Conservation (phyloP, 2,797 vertebrate genomes). For the Etheostoma perlongum region DNA sequence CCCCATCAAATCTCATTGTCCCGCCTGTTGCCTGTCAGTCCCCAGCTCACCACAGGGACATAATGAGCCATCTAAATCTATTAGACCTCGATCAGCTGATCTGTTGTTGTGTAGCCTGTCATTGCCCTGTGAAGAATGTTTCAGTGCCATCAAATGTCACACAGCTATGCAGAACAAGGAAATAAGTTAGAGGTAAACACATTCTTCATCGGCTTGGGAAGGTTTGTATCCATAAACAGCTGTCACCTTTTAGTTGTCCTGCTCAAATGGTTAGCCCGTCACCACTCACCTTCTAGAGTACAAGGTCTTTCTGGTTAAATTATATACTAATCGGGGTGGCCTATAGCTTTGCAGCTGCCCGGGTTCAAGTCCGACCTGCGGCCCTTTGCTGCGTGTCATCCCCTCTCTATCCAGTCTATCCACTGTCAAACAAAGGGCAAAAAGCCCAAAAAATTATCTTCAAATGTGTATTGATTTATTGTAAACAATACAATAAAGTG, state of each 20-base stretch:
- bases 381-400: too few relatives aligned
- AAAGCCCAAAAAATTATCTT: too few relatives aligned
- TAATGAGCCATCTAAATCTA: neutral
- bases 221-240: neutral
- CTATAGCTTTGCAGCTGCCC: too few relatives aligned
- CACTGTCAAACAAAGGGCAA: too few relatives aligned
- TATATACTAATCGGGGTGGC: too few relatives aligned
- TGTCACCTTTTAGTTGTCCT: neutral
- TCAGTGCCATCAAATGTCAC: neutral
- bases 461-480: too few relatives aligned
- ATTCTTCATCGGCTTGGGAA: neutral
- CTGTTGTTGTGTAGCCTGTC: neutral
- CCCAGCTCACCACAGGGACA: neutral
- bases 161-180: slow-evolving; percentile 6
- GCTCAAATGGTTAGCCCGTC: neutral
- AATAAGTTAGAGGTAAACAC: neutral
- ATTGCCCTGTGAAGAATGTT: neutral
- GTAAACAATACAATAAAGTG: neutral
- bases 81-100: slow-evolving; percentile 1
- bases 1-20: neutral
- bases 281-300: neutral
- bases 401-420: too few relatives aligned
- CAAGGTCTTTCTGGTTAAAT: too few relatives aligned
- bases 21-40: neutral
- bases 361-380: too few relatives aligned